Percentiles rank a stretch among this genome's conserved stretches.
phyloP scores from a whole-genome alignment of 2,113 vertebrate species.

The Esox niger region DNA sequence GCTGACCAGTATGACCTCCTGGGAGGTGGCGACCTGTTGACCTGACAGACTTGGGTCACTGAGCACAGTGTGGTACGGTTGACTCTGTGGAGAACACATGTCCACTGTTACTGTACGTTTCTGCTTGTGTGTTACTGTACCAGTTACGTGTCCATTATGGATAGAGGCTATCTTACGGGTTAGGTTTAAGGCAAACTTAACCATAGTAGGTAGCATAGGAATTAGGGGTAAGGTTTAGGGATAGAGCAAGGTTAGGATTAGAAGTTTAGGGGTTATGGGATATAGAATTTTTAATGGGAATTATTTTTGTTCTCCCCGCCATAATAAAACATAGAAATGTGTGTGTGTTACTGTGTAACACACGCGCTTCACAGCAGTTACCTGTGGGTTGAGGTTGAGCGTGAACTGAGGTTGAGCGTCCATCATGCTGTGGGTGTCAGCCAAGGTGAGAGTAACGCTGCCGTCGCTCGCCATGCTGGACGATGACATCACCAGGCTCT shows the following conservation, averaged over 20 bases:
- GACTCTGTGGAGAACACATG: slow-evolving; percentile 68
- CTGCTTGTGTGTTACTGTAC: background rate
- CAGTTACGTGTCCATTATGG: too few species aligned
- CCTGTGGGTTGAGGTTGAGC: slow-evolving; percentile 90
- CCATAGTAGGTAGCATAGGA: too few species aligned
- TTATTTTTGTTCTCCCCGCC: background rate
- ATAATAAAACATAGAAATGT: background rate
- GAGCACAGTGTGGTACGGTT: slow-evolving; percentile 85
- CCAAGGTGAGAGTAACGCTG: slow-evolving; percentile 90
- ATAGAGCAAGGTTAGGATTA: background rate
- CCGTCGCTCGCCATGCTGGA: slow-evolving; percentile 82
- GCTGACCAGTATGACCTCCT: slow-evolving; percentile 92
- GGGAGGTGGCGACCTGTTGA: slow-evolving; percentile 70
- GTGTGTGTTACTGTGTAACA: slow-evolving; percentile 9
- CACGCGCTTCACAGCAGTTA: slow-evolving; percentile 46
- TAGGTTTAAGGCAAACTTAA: too few species aligned
- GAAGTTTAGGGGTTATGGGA: too few species aligned
- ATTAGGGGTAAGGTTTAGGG: too few species aligned
- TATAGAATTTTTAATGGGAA: background rate
- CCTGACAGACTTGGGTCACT: slow-evolving; percentile 79
- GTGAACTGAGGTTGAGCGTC: slow-evolving; percentile 80
- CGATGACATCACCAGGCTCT: slow-evolving; percentile 91
- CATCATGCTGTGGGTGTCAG: slow-evolving; percentile 92
- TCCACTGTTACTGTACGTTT: slow-evolving; percentile 3
- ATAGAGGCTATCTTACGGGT: too few species aligned